Evolutionary conservation across 2,888 invertebrate genomes (phyloP), one percentile per base, ranked within the genome.

Genomic region (Molorchus minor): DNA sequence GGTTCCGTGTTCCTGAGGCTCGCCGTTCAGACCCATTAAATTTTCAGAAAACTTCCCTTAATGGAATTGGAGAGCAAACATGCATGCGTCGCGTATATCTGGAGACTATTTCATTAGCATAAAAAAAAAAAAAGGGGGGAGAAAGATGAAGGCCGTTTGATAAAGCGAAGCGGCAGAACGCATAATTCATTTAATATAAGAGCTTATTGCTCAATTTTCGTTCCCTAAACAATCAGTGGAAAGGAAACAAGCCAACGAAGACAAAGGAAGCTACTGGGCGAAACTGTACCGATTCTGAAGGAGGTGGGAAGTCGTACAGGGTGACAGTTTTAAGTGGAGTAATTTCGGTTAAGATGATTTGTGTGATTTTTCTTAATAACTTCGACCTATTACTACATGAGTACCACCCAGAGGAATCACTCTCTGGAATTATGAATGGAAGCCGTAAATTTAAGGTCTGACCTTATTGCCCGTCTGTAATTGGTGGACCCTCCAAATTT

Each of bases 161-260:
- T 51, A 57, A 51, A 57, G 45, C 51, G 44, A 51, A 57, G 51
- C 51, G 45, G 51, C 51, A 51, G 51, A 51, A 66, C 65, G 66
- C 63, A 66, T 68, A 68, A 68, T 62, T 66, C 64, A 68, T 64
- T 66, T 61, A 66, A 68, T 62, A 61, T 64, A 63, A 63, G 61
- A 66, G 68, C 66, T 68, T 68, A 68, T 68, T 68, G 64, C 61
- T 55, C 66, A 63, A 66, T 68, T 68, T 64, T 60, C 55, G 62
- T 64, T 59, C 66, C 68, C 68, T 52, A 65, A 63, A 57, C 65
- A 68, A 68, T 68, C 68, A 67, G 61, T 44, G 44, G 58, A 62
- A 58, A 65, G 51, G 62, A 61, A 49, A 53, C 40, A 55, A 45
- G 44, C 46, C 58, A 58, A 58, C 52, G 59, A 30, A n/a, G n/a